Evolutionary conservation across 2,888 invertebrate genomes (phyloP), one percentile per base, ranked within the genome.

Genomic region (Ormyrus rosae): DNA sequence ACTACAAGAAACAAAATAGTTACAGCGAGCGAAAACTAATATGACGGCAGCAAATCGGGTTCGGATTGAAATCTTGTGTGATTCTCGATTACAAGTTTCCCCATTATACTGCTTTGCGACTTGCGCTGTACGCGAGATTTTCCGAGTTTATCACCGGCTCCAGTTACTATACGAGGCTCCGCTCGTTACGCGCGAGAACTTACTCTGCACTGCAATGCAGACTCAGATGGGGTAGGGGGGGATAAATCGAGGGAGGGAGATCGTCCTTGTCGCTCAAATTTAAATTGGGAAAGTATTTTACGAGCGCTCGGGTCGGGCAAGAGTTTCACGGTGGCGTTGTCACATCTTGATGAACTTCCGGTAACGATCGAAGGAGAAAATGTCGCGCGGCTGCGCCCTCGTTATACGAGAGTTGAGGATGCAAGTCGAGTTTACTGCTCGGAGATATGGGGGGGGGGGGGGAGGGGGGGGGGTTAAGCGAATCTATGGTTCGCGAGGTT

Each of bases 231-330:
- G 34, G 34, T 2, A 34, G 34, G 34, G 34, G 34, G 3, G 34
- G 34, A 34, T 34, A 34, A 34, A 34, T 34, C 34, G 34, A 34
- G 34, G 34, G 34, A 2, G 34, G 34, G 65, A 50, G 63, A 48
- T 69, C 82, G 83, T 85, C 85, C 85, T 85, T 85, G 87, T 85
- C 86, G 84, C 87, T 90, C 86, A 89, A 90, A 90, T 90, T 90
- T 90, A 90, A 90, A 90, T 90, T 90, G 90, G 87, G 90, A 90
- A 90, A 90, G 90, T 90, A 90, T 90, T 90, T 90, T 90, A 90
- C 90, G 90, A 90, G 87, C 87, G 86, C 83, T 34, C 34, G 34
- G 34, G 83, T 81, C 79, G 81, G 72, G 81, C 76, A 89, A 78
- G 80, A 90, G 89, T 89, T 90, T 90, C 88, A 89, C 88, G 89